Percentiles rank a stretch among this genome's conserved stretches.
Conservation (phyloP, 2,797 vertebrate species). For the Malacoctenus gilli region DNA sequence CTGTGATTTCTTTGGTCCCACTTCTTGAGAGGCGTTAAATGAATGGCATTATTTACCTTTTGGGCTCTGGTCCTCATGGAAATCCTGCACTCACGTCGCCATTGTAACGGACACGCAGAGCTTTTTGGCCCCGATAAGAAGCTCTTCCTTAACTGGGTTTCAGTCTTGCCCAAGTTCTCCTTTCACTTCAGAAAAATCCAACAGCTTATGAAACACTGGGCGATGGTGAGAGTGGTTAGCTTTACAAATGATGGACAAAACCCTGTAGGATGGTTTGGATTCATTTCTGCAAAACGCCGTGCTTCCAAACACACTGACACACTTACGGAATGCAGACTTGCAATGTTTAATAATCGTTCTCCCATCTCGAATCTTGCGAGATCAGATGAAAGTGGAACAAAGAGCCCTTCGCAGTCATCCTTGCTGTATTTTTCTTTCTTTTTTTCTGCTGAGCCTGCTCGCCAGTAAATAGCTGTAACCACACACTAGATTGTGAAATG, state of each 20-base stretch:
- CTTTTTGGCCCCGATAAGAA: slow-evolving; percentile 42
- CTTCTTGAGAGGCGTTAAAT: slow-evolving; percentile 14
- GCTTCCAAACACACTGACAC: slow-evolving; percentile 18
- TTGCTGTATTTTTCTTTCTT: slow-evolving; percentile 22
- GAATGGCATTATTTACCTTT: slow-evolving; percentile 56
- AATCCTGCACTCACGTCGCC: slow-evolving; percentile 18
- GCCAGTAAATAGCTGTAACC: slow-evolving; percentile 61
- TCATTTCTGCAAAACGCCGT: slow-evolving; percentile 55
- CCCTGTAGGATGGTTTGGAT: slow-evolving; percentile 34
- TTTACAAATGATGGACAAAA: slow-evolving; percentile 74
- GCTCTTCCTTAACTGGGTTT: slow-evolving; percentile 79
- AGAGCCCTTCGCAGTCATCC: slow-evolving; percentile 35
- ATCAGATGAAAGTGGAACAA: slow-evolving; percentile 61
- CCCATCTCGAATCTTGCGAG: slow-evolving; percentile 30
- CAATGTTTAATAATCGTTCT: slow-evolving; percentile 11
- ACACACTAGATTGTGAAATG: slow-evolving; percentile 65
- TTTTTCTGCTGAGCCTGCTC: slow-evolving; percentile 62
- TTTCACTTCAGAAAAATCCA: slow-evolving; percentile 86
- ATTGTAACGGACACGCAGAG: slow-evolving; percentile 37
- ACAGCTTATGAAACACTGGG: slow-evolving; percentile 78
- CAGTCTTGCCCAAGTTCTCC: slow-evolving; percentile 83
- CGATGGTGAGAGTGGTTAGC: slow-evolving; percentile 49
- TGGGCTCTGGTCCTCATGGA: slow-evolving; percentile 40
- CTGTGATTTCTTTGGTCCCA: slow-evolving; percentile 5
- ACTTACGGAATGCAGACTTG: slow-evolving; percentile 9